Conservation (phyloP, 2,113 vertebrate species). For the Esox niger region DNA sequence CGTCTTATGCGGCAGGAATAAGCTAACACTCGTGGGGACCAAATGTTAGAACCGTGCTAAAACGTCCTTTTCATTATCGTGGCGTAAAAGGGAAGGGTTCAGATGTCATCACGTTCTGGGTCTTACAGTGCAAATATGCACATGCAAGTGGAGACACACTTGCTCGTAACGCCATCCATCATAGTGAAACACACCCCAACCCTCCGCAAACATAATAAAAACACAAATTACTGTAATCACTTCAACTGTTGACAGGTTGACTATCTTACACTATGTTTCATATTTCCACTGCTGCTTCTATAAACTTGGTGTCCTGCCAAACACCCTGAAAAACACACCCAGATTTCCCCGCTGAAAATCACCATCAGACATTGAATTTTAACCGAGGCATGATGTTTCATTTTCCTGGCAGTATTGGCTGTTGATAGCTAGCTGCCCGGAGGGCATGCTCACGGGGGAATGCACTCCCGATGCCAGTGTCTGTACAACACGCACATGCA, state of each 20-base stretch:
- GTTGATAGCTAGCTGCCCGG: background rate
- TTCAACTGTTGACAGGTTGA: conserved; percentile 22
- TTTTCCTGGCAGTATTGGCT: background rate
- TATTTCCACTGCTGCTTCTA: conserved; percentile 19
- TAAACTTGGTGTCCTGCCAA: conserved; percentile 29
- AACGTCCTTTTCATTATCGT: conserved; percentile 52
- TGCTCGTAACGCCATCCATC: conserved; percentile 33
- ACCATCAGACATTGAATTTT: conserved; percentile 9
- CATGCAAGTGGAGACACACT: conserved; percentile 43
- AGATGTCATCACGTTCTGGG: conserved; percentile 39
- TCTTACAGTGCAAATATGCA: conserved; percentile 20
- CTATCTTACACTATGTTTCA: conserved; percentile 21
- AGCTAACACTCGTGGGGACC: conserved; percentile 24
- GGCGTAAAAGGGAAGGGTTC: no score
- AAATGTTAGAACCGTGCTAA: conserved; percentile 45
- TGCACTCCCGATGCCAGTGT: background rate
- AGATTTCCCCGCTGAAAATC: conserved; percentile 29
- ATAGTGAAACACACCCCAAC: conserved; percentile 32
- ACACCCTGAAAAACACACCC: conserved; percentile 14
- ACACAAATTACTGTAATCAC: conserved; percentile 38
- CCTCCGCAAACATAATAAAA: conserved; percentile 33
- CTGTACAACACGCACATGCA: no score
- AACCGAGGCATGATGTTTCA: background rate
- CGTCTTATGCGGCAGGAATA: conserved; percentile 41
- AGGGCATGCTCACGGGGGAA: conserved; percentile 3